Evolutionary conservation across 1,140 invertebrate genomes (phyloP), one percentile per base, ranked within the genome.

Genomic region (Ectropis grisescens): DNA sequence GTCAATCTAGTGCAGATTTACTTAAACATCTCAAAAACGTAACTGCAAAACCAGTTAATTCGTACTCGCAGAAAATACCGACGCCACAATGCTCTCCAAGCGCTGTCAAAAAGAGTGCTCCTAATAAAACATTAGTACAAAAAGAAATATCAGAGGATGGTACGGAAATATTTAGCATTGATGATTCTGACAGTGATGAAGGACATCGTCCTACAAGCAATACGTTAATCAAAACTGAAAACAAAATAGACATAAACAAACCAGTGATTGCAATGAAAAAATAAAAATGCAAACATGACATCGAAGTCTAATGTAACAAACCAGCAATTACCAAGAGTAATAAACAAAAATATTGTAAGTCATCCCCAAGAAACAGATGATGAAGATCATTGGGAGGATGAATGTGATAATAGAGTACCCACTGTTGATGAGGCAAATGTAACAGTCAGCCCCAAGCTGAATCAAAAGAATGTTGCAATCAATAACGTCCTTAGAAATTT

Each of bases 161-260:
- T n/a, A n/a, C 72, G 36, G 74, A 79, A 55, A 65, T 72, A 37
- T 72, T 58, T 38, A 66, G 71, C 34, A 66, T 79, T 43, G 74
- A 79, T 43, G 74, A 79, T 39, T 75, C 74, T 37, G 74, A 79
- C 47, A 59, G 58, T 46, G 68, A 69, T 33, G 50, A 65, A 11
- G 10, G 32, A 14, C 37, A 48, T 13, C 35, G 57, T 33, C 11
- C 3, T 27, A 13, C 27, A 24, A n/a, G n/a, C n/a, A n/a, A n/a
- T n/a, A n/a, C n/a, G n/a, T n/a, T n/a, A n/a, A n/a, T n/a, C n/a
- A n/a, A n/a, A n/a, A n/a, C n/a, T n/a, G n/a, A n/a, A n/a, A n/a
- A n/a, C n/a, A n/a, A n/a, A n/a, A n/a, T n/a, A n/a, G n/a, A n/a
- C n/a, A n/a, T n/a, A n/a, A n/a, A n/a, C n/a, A n/a, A n/a, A n/a